phyloP scores from a whole-genome alignment of 2,888 invertebrate genomes.

The Erebia epiphron region DNA sequence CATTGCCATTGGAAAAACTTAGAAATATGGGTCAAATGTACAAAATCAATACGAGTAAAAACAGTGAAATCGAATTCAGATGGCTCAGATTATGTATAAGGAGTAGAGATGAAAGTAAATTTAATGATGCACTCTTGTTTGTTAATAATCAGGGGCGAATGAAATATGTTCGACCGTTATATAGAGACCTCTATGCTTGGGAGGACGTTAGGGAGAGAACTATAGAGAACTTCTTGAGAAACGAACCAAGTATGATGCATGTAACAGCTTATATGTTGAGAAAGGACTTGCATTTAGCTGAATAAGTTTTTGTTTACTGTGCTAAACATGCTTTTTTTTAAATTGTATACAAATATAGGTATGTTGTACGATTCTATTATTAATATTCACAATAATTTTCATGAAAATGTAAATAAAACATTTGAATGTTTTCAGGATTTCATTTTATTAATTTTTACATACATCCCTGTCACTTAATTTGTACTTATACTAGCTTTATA shows the following conservation, averaged over 20 bases:
- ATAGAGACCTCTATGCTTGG: conserved; percentile 93
- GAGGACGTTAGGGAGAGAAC: conserved; percentile 86
- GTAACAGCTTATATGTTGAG: conserved; percentile 88
- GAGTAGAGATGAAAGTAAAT: conserved; percentile 85
- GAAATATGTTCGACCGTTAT: conserved; percentile 95
- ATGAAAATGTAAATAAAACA: conserved; percentile 16
- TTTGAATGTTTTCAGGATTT: conserved; percentile 19
- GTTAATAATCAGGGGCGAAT: conserved; percentile 93
- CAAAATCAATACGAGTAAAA: conserved; percentile 84
- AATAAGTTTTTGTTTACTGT: conserved; percentile 38
- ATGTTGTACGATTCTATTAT: conserved; percentile 17
- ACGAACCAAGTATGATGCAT: conserved; percentile 92
- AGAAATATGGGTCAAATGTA: conserved; percentile 85
- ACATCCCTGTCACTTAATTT: no score
- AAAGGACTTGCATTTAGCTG: conserved; percentile 87
- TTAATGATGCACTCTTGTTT: conserved; percentile 88
- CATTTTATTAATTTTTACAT: not conserved
- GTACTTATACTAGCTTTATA: no score
- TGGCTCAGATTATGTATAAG: conserved; percentile 91
- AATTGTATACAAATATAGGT: conserved; percentile 4
- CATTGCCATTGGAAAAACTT: conserved; percentile 81
- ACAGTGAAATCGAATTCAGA: conserved; percentile 90
- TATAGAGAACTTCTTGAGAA: conserved; percentile 87
- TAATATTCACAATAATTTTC: not conserved
- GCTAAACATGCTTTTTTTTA: conserved; percentile 5